Evolutionary conservation across 2,888 invertebrate species (phyloP), one percentile per base, ranked within the genome.

Genomic region (Sturmia bella): DNA sequence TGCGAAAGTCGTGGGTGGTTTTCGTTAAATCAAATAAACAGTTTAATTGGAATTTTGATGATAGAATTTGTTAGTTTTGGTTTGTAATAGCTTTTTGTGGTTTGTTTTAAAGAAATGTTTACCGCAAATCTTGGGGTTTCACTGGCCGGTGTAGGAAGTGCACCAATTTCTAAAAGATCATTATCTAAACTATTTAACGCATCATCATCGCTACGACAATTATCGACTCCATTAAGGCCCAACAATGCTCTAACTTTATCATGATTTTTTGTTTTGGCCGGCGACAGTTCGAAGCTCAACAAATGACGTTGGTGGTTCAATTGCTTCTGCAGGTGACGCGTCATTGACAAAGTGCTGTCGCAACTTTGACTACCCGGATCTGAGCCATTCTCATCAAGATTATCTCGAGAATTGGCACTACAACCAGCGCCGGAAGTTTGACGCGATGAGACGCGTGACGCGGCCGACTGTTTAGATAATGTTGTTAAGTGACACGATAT

Each of bases 401-500:
- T 86, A 84, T 89, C 89, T 85, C 89, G 87, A 84, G 89, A 89
- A 70, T 89, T 86, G 64, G 88, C 87, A 85, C 89, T 89, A 86
- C 89, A 89, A 72, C 89, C 89, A 84, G 89, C 89, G 84, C 89
- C 89, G 72, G 89, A 89, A 76, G 89, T 89, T 81, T 89, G 89
- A 83, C 89, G 89, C 85, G 89, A 88, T 84, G 88, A 87, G 84
- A 86, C 87, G 68, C 87, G 88, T 78, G 89, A 87, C 70, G 82
- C 78, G 64, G 69, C 64, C 85, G 86, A 87, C 91, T 92, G 92
- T 92, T 90, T 90, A 83, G 89, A 88, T 84, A 90, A 87, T 85
- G 93, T 92, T 92, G 92, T 92, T 91, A 95, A 94, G 93, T 95
- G 95, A 93, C 95, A 96, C 94, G 96, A 96, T 94, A 96, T 96